Percentiles rank a stretch among this genome's conserved stretches.
Conservation (phyloP, 2,797 vertebrate genomes). For the Darevskia nairensis region DNA sequence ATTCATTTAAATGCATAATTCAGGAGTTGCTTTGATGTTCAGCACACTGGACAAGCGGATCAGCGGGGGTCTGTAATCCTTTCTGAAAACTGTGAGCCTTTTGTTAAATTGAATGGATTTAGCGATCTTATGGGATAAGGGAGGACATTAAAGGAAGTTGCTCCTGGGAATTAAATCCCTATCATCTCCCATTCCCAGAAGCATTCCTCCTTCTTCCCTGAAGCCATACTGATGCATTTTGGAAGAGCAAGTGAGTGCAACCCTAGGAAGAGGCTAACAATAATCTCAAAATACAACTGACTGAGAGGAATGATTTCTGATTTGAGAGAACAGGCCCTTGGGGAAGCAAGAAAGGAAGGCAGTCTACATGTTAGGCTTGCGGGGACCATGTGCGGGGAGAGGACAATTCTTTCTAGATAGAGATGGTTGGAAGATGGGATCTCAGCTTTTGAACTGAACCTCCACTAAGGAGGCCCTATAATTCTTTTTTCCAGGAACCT, state of each 20-base stretch:
- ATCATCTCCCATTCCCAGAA: neutral
- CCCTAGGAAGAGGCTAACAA: neutral
- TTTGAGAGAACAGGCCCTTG: neutral
- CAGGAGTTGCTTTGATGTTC: neutral
- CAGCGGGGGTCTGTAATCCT: neutral
- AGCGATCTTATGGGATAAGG: neutral
- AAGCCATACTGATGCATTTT: neutral
- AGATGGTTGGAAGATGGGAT: neutral
- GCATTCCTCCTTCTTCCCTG: neutral
- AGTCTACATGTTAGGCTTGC: neutral
- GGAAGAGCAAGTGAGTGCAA: neutral
- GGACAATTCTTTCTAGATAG: neutral
- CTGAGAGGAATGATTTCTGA: neutral
- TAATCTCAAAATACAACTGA: neutral
- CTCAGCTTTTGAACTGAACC: neutral
- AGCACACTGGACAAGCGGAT: neutral
- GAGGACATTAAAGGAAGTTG: neutral
- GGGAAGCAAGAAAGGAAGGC: neutral
- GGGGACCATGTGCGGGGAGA: neutral
- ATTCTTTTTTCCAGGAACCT: neutral
- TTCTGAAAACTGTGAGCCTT: neutral
- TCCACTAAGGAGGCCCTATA: neutral
- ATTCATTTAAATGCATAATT: neutral
- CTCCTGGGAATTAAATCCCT: neutral
- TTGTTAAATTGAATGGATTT: neutral